These are phyloP conservation scores for Pandemis corylana DNA, from an alignment of 2,888 invertebrate species.

Conservation along the genomic window DNA sequence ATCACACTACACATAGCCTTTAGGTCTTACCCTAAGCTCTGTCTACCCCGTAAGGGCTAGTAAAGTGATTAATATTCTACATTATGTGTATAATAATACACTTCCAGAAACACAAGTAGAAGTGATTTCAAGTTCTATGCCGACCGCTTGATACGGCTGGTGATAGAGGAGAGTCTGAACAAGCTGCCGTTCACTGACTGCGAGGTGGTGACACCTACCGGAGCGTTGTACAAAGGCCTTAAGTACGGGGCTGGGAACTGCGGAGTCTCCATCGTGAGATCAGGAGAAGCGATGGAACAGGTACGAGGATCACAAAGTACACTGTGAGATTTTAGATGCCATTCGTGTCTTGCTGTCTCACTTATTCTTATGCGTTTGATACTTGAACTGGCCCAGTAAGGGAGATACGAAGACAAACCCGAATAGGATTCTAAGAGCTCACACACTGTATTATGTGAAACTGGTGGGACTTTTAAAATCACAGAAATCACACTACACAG, in stretches of 20 bases:
- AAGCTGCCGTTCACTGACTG: constrained; percentile 97
- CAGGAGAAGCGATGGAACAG: constrained; percentile 98
- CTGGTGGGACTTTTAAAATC: no score
- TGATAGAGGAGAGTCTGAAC: constrained; percentile 99
- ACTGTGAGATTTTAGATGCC: not conserved
- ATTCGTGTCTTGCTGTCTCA: no score
- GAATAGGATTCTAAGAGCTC: no score
- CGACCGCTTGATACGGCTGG: constrained; percentile 97
- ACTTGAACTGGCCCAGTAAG: no score
- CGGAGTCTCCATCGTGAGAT: constrained; percentile 98
- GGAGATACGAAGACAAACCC: no score
- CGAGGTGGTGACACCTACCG: constrained; percentile 96
- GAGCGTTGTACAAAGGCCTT: constrained; percentile 95
- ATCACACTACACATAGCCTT: no score
- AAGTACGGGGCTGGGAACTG: constrained; percentile 99
- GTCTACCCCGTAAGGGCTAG: no score
- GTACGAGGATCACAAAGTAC: constrained; percentile 56
- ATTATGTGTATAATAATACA: not conserved
- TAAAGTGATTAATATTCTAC: not conserved
- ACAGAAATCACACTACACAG: no score
- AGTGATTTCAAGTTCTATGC: constrained; percentile 99
- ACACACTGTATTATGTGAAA: no score
- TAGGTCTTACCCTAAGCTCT: no score
- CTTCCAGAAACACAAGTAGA: constrained; percentile 92
- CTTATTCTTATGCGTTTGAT: no score